phyloP scores from a whole-genome alignment of 2,113 vertebrate genomes.

The Cyanoliseus patagonus region DNA sequence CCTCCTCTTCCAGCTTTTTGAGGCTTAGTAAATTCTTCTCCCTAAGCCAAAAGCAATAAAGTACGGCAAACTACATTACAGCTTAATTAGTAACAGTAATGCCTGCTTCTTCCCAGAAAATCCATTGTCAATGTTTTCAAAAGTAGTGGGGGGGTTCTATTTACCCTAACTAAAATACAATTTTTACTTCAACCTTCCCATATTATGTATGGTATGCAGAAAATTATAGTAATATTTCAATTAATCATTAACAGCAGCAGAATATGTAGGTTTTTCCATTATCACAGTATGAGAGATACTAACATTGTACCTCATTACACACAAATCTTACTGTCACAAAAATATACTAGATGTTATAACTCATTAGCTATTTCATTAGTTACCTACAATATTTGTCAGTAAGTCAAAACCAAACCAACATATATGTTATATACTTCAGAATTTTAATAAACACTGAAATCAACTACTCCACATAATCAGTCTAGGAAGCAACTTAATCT shows the following conservation, averaged over 20 bases:
- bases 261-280: not conserved
- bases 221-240: not conserved
- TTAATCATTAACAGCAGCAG: not conserved
- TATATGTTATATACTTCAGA: not conserved
- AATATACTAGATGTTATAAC: not conserved
- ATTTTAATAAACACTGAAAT: not conserved
- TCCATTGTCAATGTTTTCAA: not conserved
- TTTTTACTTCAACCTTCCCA: not conserved
- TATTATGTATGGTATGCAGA: not conserved
- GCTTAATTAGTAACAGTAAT: not conserved
- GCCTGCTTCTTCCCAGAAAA: not conserved
- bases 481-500: not conserved
- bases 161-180: not conserved
- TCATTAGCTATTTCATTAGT: not conserved
- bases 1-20: not conserved
- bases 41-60: not conserved
- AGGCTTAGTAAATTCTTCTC: not conserved
- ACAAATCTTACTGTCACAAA: not conserved
- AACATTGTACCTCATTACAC: not conserved
- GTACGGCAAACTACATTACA: not conserved
- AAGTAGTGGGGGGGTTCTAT: not conserved
- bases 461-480: not conserved
- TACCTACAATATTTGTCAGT: not conserved
- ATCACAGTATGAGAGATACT: not conserved
- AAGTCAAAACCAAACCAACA: not conserved